Base-by-base conservation (phyloP, 1,140 invertebrate genomes). In the Cataglyphis hispanica region DNA sequence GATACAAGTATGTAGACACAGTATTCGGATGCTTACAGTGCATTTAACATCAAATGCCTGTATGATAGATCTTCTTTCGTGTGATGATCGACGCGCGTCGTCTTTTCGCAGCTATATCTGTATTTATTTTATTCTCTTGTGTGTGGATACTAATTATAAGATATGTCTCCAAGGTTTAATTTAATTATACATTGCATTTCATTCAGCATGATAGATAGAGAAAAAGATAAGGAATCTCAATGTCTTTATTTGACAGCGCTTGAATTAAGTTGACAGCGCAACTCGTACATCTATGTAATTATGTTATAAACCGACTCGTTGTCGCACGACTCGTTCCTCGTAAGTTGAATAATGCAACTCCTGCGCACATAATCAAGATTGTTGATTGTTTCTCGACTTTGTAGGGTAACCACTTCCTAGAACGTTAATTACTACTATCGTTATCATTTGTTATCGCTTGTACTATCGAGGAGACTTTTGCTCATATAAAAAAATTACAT, bases 361-460 rank as follows among this genome's bases (percentile, higher is more conserved):
- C 4, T 37, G 25, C 27, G 5, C 5, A n/a, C 31, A 34, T 86
- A 86, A 89, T 89, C 84, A 60, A 77, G n/a, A 80, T 80, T 75
- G 83, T 87, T 86, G 70, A 27, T 86, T 40, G 37, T 40, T 84
- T 53, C 22, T 50, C 61, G 40, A 19, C 37, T 84, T 63, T 69
- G 31, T 84, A 84, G 60, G 61, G 61, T 78, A 85, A 84, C 88
- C 89, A 89, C 88, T 90, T 90, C 88, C 89, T 90, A 89, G 80
- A 89, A 89, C 67, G 74, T 58, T 86, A 85, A 90, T 90, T 89
- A 78, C 74, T 13, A 69, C 87, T 90, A 90, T 90, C 89, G 60
- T 11, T 10, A 22, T 50, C 46, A 16, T 16, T 50, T 22, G 13
- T 70, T 90, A 84, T 90, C 87, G 78, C 78, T 78, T 69, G 43